These are phyloP conservation scores for Taurulus bubalis DNA, from an alignment of 2,113 vertebrate genomes.

Conservation along the genomic window DNA sequence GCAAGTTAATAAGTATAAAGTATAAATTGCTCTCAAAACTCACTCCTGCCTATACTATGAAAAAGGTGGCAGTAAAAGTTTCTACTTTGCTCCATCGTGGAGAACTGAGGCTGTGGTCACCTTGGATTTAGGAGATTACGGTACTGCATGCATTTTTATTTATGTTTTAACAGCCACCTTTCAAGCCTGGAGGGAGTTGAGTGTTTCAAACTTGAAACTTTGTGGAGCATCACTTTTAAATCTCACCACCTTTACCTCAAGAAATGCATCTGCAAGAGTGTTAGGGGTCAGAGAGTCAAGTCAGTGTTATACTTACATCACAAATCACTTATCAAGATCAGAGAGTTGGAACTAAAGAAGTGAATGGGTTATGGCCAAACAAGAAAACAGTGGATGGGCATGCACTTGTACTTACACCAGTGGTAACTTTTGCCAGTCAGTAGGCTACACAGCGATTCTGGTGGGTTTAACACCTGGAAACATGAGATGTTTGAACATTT, in stretches of 20 bases:
- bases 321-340: slow-evolving; percentile 14
- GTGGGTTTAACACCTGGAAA: slow-evolving; percentile 70
- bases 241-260: not conserved
- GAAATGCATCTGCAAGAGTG: not conserved
- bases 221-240: not conserved
- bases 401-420: slow-evolving; percentile 78
- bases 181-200: not conserved
- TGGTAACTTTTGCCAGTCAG: slow-evolving; percentile 74
- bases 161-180: not conserved
- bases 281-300: not conserved
- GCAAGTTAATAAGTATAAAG: not conserved
- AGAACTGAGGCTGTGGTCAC: not conserved
- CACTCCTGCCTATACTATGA: not conserved
- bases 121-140: not conserved
- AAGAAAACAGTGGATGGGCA: slow-evolving; percentile 1
- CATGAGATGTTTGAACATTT: slow-evolving; percentile 33
- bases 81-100: not conserved
- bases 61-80: no score
- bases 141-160: not conserved
- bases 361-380: slow-evolving; percentile 17
- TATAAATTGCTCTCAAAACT: not conserved
- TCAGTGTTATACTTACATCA: slow-evolving; percentile 29
- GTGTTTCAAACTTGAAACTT: slow-evolving; percentile 2
- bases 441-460: slow-evolving; percentile 64
- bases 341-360: slow-evolving; percentile 25